These are phyloP conservation scores for Ginglymostoma cirratum DNA, from an alignment of 2,113 vertebrate species.

Conservation along the genomic window DNA sequence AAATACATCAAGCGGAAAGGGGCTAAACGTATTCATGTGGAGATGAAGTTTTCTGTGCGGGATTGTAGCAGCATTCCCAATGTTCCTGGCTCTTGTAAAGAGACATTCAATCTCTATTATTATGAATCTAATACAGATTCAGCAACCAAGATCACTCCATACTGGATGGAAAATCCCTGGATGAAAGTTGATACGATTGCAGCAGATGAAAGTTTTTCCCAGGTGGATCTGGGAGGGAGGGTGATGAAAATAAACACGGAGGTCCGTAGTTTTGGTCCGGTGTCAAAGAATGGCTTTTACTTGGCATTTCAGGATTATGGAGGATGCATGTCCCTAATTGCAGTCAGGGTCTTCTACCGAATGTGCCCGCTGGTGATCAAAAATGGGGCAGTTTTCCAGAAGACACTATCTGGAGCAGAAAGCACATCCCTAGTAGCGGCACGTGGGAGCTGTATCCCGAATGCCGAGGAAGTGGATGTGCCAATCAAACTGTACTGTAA, in stretches of 20 bases:
- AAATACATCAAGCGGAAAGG: conserved; percentile 78
- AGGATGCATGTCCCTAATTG: conserved; percentile 91
- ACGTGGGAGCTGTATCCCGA: conserved; percentile 77
- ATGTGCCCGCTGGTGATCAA: conserved; percentile 79
- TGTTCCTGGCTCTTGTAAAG: conserved; percentile 90
- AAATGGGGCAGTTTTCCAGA: conserved; percentile 81
- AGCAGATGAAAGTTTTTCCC: conserved; percentile 89
- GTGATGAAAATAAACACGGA: conserved; percentile 97
- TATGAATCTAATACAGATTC: conserved; percentile 79
- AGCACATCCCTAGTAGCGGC: conserved; percentile 88
- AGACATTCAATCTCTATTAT: conserved; percentile 95
- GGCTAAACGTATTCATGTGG: conserved; percentile 86
- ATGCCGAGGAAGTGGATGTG: conserved; percentile 88
- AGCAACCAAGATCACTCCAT: conserved; percentile 71
- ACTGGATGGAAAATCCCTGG: conserved; percentile 97
- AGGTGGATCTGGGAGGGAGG: conserved; percentile 83
- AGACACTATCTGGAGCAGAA: conserved; percentile 91
- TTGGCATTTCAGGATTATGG: conserved; percentile 95
- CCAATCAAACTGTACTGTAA: conserved; percentile 96
- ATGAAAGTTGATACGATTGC: conserved; percentile 94
- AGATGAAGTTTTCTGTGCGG: conserved; percentile 94
- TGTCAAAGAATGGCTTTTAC: conserved; percentile 85
- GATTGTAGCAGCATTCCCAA: conserved; percentile 96
- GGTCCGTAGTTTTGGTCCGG: conserved; percentile 85
- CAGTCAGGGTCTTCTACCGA: conserved; percentile 84